A percentile compares a stretch with the other conserved stretches of the same genome.
Conservation (phyloP, 2,797 vertebrate species). For the Stomatorhinus walkeri region DNA sequence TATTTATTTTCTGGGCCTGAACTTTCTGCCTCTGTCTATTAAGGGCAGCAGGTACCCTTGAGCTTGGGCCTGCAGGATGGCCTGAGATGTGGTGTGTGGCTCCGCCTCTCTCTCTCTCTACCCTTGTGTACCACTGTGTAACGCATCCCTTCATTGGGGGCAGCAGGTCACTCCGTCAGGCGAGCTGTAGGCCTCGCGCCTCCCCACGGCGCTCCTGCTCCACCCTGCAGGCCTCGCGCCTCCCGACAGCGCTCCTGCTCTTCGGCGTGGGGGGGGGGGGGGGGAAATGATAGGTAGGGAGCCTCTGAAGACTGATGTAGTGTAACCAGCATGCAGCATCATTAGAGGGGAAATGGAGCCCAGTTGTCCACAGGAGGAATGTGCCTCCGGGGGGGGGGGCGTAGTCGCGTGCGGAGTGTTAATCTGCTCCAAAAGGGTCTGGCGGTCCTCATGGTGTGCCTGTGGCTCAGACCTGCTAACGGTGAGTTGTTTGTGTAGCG, state of each 20-base stretch:
- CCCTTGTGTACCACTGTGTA: background rate
- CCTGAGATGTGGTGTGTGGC: conserved; percentile 22
- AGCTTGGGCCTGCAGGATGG: no score
- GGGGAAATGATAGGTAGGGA: background rate
- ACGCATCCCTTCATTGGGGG: background rate
- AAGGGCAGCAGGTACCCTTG: background rate
- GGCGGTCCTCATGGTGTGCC: no score
- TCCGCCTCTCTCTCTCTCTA: background rate
- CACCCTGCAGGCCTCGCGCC: no score
- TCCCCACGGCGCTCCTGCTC: no score
- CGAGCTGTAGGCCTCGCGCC: background rate
- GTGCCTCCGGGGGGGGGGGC: background rate
- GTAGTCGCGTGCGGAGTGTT: background rate
- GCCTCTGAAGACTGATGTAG: background rate
- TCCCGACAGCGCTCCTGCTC: no score
- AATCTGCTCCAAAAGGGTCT: background rate
- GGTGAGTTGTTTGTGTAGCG: background rate
- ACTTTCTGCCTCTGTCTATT: background rate
- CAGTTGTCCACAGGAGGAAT: background rate
- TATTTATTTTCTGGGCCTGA: background rate
- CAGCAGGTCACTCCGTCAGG: background rate
- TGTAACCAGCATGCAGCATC: background rate
- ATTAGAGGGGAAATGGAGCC: background rate
- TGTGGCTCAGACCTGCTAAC: background rate
- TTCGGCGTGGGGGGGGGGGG: background rate